Conservation (phyloP, 2,113 vertebrate genomes). For the Camelus bactrianus region DNA sequence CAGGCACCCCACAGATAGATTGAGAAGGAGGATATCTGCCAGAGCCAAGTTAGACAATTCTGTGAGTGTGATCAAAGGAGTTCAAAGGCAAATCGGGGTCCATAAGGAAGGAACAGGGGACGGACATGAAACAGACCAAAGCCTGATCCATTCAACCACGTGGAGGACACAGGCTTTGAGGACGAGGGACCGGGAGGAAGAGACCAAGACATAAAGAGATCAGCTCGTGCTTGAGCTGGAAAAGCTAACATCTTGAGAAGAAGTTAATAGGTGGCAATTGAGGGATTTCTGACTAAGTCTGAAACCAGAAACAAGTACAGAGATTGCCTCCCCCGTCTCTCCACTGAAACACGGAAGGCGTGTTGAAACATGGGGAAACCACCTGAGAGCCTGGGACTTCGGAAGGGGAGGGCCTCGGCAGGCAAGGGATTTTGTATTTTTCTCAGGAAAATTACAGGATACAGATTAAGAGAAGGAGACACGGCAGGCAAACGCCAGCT, state of each 20-base stretch:
- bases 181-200: not conserved
- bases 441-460: not conserved
- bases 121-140: conserved; percentile 65
- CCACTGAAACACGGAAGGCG: not conserved
- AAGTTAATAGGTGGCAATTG: not conserved
- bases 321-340: not conserved
- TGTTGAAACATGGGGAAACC: not conserved
- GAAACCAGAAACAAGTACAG: not conserved
- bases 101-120: not conserved
- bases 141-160: not conserved
- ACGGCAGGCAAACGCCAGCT: not conserved
- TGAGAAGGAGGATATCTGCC: not conserved
- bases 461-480: not conserved
- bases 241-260: not conserved
- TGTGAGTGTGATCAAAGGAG: not conserved
- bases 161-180: not conserved
- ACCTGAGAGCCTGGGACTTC: not conserved
- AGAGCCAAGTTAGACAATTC: not conserved
- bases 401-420: not conserved
- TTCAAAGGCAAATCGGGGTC: conserved; percentile 32
- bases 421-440: not conserved
- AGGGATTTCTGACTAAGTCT: not conserved
- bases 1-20: not conserved
- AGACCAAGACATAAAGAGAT: not conserved
- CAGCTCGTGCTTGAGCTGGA: not conserved